Base-by-base conservation (phyloP, 2,797 vertebrate genomes). In the Cynopterus sphinx region DNA sequence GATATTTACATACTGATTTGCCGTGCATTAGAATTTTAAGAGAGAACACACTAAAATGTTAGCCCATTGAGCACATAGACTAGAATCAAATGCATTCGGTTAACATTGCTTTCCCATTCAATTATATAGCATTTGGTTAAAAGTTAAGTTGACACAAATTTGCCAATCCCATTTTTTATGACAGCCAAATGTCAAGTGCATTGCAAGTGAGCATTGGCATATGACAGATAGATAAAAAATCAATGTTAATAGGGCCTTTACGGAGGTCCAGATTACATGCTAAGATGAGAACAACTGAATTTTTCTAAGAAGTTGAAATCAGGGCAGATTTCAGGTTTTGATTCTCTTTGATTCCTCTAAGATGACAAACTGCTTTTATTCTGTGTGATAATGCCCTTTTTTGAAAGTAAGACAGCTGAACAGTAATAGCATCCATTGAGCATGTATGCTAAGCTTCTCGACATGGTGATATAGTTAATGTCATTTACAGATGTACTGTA, bases 91-190 rank as follows among this genome's bases (percentile, higher is more conserved):
- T 89, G n/a, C 28, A 81, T 96, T 97, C 31, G 83, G 92, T 97
- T 97, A 96, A 97, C 98, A 88, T 70, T 97, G 65, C 96, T 97
- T 98, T 96, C 97, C 77, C 39, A 31, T 97, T 98, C 95, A 97
- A 90, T 97, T 98, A 97, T 92, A 92, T 22, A 77, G 85, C n/a
- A 75, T 97, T 96, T 96, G 59, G 79, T 92, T 17, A 11, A 55
- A 97, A 94, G 74, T 75, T 87, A 91, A 89, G 73, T 89, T 97
- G 87, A 89, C 28, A 67, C 2, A 24, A 94, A 97, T 90, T 96
- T 83, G 59, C 65, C 85, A 87, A 73, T 81, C 92, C 41, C 36
- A 31, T 59, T 81, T 93, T 98, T 97, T 75, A 96, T 98, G 83
- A 91, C 24, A 96, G 28, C 39, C 65, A 95, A 97, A 98, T 92